Percentiles rank a stretch among this genome's conserved stretches.
Evolutionary conservation across 2,113 vertebrate species (phyloP).

Genomic region (Danionella cerebrum): DNA sequence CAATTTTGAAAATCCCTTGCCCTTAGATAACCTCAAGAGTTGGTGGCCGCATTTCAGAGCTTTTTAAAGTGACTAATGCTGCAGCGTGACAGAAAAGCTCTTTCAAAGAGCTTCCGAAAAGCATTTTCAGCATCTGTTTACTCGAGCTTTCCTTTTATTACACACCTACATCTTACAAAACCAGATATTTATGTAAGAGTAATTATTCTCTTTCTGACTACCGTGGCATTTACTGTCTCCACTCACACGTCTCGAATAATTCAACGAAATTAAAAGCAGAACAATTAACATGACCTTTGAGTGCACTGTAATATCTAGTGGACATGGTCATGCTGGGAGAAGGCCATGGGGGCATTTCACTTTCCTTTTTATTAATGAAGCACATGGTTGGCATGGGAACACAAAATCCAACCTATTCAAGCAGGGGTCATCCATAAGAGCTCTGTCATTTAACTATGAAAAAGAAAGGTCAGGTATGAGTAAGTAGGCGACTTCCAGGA

Average conservation of each 20-base stretch:
- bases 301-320: neutral
- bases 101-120: neutral
- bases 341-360: slow-evolving; percentile 1
- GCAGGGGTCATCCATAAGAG: slow-evolving; percentile 9
- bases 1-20: neutral
- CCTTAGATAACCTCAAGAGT: slow-evolving; percentile 48
- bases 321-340: slow-evolving; percentile 1
- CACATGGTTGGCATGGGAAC: slow-evolving; percentile 7
- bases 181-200: neutral
- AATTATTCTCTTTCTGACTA: neutral
- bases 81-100: neutral
- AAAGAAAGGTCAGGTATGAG: slow-evolving; percentile 15
- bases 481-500: slow-evolving; percentile 13
- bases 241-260: neutral
- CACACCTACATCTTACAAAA: neutral
- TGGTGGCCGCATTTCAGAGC: neutral
- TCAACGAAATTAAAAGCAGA: neutral
- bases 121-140: neutral
- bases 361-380: neutral
- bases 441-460: slow-evolving; percentile 17
- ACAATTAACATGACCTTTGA: slow-evolving; percentile 34
- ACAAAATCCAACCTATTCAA: slow-evolving; percentile 14
- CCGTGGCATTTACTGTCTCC: neutral
- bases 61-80: slow-evolving; percentile 6
- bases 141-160: neutral